Percentiles rank a stretch among this genome's conserved stretches.
Evolutionary conservation across 2,888 invertebrate species (phyloP).

Genomic region (Phalera bucephala): DNA sequence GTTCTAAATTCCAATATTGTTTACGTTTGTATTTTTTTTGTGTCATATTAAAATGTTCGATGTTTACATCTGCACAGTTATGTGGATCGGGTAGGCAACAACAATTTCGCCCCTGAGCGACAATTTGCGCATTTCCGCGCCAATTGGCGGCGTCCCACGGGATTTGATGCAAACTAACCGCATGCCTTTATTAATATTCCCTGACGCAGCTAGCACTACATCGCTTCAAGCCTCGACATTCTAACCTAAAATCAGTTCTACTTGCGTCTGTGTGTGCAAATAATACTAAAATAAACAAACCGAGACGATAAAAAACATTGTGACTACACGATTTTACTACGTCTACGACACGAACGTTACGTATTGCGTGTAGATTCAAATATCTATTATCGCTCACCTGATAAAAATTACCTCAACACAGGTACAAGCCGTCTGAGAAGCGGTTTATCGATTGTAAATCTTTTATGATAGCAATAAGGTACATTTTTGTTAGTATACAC

Average conservation of each 20-base stretch:
- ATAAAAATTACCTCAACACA: conserved; percentile 28
- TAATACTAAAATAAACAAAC: conserved; percentile 2
- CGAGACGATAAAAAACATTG: not conserved
- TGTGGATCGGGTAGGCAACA: conserved; percentile 19
- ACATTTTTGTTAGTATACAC: conserved; percentile 15
- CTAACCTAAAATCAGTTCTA: conserved; percentile 28
- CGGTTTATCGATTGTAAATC: conserved; percentile 18
- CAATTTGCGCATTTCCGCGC: conserved; percentile 69
- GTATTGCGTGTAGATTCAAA: conserved; percentile 16
- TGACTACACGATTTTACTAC: not conserved
- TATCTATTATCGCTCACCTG: conserved; percentile 31
- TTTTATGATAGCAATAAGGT: conserved; percentile 16
- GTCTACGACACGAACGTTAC: conserved; percentile 7
- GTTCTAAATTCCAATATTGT: too few relatives aligned
- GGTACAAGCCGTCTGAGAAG: conserved; percentile 7
- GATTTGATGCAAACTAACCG: conserved; percentile 85
- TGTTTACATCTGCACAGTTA: conserved; percentile 41
- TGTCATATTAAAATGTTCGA: conserved; percentile 24
- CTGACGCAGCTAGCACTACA: not conserved
- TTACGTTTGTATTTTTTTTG: too few relatives aligned
- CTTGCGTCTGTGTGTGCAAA: conserved; percentile 30
- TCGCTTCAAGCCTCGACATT: conserved; percentile 23
- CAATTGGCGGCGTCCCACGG: conserved; percentile 59
- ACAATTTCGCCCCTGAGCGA: conserved; percentile 55
- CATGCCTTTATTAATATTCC: conserved; percentile 71